Evolutionary conservation across 2,888 invertebrate genomes (phyloP), one percentile per base, ranked within the genome.

Genomic region (Tetramorium bicarinatum): DNA sequence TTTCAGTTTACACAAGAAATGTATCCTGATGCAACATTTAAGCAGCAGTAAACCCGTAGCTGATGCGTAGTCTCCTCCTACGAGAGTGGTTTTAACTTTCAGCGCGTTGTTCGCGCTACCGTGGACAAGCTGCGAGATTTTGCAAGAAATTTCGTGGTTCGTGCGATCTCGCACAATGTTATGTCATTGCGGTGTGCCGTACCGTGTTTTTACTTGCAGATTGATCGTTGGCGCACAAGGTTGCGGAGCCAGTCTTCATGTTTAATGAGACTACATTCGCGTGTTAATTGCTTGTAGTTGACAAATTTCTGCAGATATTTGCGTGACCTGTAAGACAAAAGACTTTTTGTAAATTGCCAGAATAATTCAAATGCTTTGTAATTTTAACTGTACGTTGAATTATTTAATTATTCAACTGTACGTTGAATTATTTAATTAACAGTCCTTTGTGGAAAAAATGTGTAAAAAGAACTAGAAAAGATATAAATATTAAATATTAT

Each of bases 1-100:
- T 59, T 79, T 54, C 71, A 38, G 59, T 72, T 72, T 80, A 72
- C 75, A 47, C 13, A 47, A 72, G 71, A 72, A 56, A 80, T 52
- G 56, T 34, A 59, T 8, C 21, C n/a, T 38, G 21, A 38, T 56
- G 15, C n/a, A 74, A 72, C 13, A 6, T 80, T 72, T 74, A 80
- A 74, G 13, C 21, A 9, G 25, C 47, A 47, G 21, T 72, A 59
- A 80, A 72, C 38, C 25, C 11, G 29, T 41, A 66, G 11, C 44
- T 47, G 44, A 66, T 52, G n/a, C n/a, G 34, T 21, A 41, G 21
- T 56, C 44, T 61, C 11, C 38, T 47, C 15, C 15, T 47, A 25
- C 15, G 18, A 59, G 59, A 47, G 59, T 29, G 21, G 18, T 25
- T 72, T 41, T 47, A 80, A 72, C 25, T 61, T 80, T 72, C 34